Base-by-base conservation (phyloP, 1,140 invertebrate genomes). In the Reticulitermes speratus region DNA sequence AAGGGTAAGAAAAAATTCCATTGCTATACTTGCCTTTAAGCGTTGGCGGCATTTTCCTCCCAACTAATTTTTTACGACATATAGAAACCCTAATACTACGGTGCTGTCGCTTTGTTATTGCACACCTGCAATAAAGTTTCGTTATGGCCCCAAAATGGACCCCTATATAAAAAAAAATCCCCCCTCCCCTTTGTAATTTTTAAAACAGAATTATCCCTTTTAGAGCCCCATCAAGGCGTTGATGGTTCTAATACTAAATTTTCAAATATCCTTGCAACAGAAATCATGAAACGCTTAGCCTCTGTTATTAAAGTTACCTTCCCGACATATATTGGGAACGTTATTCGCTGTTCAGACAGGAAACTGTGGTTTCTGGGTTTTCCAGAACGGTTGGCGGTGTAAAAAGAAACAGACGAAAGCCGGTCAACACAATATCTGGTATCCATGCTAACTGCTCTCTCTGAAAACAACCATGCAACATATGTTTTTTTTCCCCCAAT, bases 11-110 rank as follows among this genome's bases (percentile, higher is more conserved):
- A 75, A 75, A 75, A 75, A 75, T 30, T 19, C n/a, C 65, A 7
- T 75, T 75, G 65, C 65, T 30, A 30, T 75, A 75, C 25, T 75
- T 30, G 3, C 3, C 52, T 16, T 19, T 55, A 19, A 55, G 9
- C 65, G 65, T 11, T 30, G 3, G 65, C 65, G 65, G 65, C 65
- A 75, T 30, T n/a, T 25, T 14, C 65, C n/a, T 75, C 65, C 65
- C 65, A 75, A 75, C 65, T 75, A 75, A 75, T 75, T 75, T 75
- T 75, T 75, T 75, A 75, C 14, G 65, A 16, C 65, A n/a, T 75
- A n/a, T 75, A 75, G 65, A 30, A 30, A 8, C 65, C 25, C 65
- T 75, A 75, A 8, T 25, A 75, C n/a, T 75, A 75, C n/a, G n/a
- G 65, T 11, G 65, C n/a, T 7, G 8, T 9, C n/a, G 25, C 16